Percentiles rank a stretch among this genome's conserved stretches.
Conservation (phyloP, 2,888 invertebrate genomes). For the Sesia apiformis region DNA sequence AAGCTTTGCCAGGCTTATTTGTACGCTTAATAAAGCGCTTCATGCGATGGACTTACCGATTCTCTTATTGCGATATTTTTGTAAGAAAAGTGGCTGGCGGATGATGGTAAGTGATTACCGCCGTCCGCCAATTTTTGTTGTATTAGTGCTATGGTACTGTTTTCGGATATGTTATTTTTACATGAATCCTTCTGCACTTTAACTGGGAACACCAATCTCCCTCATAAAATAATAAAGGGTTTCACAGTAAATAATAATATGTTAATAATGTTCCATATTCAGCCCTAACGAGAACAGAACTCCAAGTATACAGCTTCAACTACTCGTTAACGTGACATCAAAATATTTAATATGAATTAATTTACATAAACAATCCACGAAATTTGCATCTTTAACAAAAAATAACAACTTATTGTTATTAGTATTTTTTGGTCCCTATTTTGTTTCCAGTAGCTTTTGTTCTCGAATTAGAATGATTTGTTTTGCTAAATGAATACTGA, state of each 20-base stretch:
- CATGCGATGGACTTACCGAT: too few species aligned
- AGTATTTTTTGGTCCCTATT: slow-evolving; percentile 1
- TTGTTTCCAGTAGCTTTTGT: slow-evolving; percentile 9
- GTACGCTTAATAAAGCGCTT: too few species aligned
- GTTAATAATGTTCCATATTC: slow-evolving; percentile 52
- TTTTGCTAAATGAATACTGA: slow-evolving; percentile 50
- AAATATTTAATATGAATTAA: slow-evolving; percentile 69
- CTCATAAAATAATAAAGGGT: slow-evolving; percentile 9
- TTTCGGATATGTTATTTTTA: too few species aligned
- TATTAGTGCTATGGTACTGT: too few species aligned
- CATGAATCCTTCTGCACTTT: too few species aligned
- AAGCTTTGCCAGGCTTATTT: too few species aligned
- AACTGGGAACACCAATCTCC: too few species aligned
- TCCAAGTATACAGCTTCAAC: slow-evolving; percentile 35
- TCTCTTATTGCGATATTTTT: too few species aligned
- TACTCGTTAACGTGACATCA: slow-evolving; percentile 63
- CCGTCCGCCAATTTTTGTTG: too few species aligned
- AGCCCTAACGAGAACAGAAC: slow-evolving; percentile 45
- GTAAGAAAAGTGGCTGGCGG: too few species aligned
- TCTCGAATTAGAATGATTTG: slow-evolving; percentile 6
- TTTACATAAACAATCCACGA: slow-evolving; percentile 57
- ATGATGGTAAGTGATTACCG: too few species aligned
- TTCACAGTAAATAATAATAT: slow-evolving; percentile 56
- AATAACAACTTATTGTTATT: slow-evolving; percentile 2
- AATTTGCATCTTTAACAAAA: slow-evolving; percentile 38